phyloP scores from a whole-genome alignment of 2,888 invertebrate species.

The Loripinus fragilis region DNA sequence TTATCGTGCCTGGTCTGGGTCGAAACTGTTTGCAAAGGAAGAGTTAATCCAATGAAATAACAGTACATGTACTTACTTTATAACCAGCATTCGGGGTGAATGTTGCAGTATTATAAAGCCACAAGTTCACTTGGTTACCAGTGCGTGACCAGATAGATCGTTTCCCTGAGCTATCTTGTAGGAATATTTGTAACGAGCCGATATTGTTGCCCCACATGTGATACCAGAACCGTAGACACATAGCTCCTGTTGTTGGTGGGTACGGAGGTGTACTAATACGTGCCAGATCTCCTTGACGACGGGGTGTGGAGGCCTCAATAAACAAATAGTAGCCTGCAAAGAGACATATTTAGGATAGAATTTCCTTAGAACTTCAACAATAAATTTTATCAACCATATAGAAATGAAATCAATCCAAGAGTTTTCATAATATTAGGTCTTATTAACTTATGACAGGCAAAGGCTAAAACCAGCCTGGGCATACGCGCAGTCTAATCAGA shows the following conservation, averaged over 20 bases:
- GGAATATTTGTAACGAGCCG: constrained; percentile 73
- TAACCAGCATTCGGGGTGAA: constrained; percentile 44
- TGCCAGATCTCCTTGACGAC: constrained; percentile 86
- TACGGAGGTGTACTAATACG: constrained; percentile 75
- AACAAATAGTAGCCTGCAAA: constrained; percentile 75
- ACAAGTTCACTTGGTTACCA: constrained; percentile 74
- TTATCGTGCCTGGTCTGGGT: too few relatives aligned
- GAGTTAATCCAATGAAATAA: too few relatives aligned
- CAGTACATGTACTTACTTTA: constrained; percentile 39
- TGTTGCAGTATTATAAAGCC: constrained; percentile 69
- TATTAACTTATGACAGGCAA: too few relatives aligned
- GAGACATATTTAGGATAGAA: too few relatives aligned
- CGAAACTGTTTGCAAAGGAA: too few relatives aligned
- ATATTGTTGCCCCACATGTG: constrained; percentile 77
- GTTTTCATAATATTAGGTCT: too few relatives aligned
- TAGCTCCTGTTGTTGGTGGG: constrained; percentile 39
- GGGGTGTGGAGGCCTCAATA: constrained; percentile 84
- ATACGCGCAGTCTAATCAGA: too few relatives aligned
- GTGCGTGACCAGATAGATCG: constrained; percentile 63
- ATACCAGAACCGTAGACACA: constrained; percentile 81
- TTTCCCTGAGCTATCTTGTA: constrained; percentile 61
- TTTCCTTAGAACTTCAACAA: too few relatives aligned
- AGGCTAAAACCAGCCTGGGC: too few relatives aligned
- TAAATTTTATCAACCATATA: too few relatives aligned
- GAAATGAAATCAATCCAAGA: too few relatives aligned